Evolutionary conservation across 2,113 vertebrate species (phyloP).

Genomic region (Noctilio leporinus): DNA sequence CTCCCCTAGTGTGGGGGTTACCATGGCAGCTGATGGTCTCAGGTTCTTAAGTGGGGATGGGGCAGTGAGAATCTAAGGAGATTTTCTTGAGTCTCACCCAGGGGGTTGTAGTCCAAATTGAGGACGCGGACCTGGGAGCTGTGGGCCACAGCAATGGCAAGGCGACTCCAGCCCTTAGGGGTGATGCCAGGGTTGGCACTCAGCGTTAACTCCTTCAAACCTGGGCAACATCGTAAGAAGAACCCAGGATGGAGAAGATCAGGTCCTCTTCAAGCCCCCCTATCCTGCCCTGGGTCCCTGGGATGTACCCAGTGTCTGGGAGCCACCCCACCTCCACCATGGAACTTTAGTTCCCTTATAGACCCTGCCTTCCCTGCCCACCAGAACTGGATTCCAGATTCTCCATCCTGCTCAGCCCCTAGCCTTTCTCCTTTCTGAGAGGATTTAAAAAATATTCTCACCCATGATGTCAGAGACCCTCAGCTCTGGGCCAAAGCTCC

Average conservation of each 20-base stretch:
- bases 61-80: neutral
- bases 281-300: neutral
- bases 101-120: slow-evolving; percentile 96
- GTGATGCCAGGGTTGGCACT: slow-evolving; percentile 95
- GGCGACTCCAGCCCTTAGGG: slow-evolving; percentile 91
- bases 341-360: neutral
- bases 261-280: neutral
- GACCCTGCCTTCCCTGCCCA: neutral
- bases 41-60: neutral
- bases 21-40: neutral
- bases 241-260: neutral
- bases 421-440: neutral
- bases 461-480: neutral
- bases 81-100: slow-evolving; percentile 82
- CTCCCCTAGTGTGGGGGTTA: neutral
- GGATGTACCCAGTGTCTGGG: neutral
- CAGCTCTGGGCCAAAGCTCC: neutral
- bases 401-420: neutral
- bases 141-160: slow-evolving; percentile 94
- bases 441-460: neutral
- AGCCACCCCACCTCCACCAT: neutral
- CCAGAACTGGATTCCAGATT: neutral
- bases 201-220: slow-evolving; percentile 93
- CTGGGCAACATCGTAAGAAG: slow-evolving; percentile 74
- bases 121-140: slow-evolving; percentile 95